These are phyloP conservation scores for Diabrotica balteata DNA, from an alignment of 2,888 invertebrate species.

Conservation along the genomic window DNA sequence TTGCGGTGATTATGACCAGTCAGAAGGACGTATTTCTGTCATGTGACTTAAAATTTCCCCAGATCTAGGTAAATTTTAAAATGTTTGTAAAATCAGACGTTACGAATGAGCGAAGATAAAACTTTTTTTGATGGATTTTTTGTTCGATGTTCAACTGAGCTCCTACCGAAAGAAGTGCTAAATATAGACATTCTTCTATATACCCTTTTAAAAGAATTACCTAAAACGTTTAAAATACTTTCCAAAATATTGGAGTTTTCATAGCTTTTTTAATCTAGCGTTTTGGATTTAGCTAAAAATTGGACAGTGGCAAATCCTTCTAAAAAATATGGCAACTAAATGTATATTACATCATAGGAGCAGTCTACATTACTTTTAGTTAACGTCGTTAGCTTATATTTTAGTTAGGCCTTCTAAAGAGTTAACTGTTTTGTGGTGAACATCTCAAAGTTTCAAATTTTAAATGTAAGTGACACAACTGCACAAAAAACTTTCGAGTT, in stretches of 20 bases:
- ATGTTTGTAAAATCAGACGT: too few relatives aligned
- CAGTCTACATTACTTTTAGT: slow-evolving; percentile 39
- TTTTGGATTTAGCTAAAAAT: slow-evolving; percentile 17
- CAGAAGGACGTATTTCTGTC: too few relatives aligned
- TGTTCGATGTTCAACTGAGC: too few relatives aligned
- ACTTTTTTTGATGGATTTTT: too few relatives aligned
- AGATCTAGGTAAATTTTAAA: too few relatives aligned
- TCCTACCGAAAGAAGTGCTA: neutral
- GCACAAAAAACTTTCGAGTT: too few relatives aligned
- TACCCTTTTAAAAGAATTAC: slow-evolving; percentile 15
- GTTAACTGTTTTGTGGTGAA: slow-evolving; percentile 43
- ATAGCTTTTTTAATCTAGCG: slow-evolving; percentile 13
- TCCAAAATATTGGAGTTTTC: slow-evolving; percentile 21
- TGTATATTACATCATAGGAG: slow-evolving; percentile 29
- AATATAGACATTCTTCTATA: slow-evolving; percentile 8
- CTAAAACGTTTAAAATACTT: slow-evolving; percentile 15
- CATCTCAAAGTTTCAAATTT: slow-evolving; percentile 24
- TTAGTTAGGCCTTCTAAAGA: slow-evolving; percentile 60
- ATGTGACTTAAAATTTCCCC: too few relatives aligned
- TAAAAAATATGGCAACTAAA: slow-evolving; percentile 38
- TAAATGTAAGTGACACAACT: too few relatives aligned
- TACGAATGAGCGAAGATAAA: too few relatives aligned
- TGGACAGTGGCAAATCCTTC: slow-evolving; percentile 34
- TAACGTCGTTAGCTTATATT: slow-evolving; percentile 50
- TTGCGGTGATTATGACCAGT: too few relatives aligned